Percentiles rank a stretch among this genome's conserved stretches.
Conservation (phyloP, 2,888 invertebrate species). For the Tenthredo notha region DNA sequence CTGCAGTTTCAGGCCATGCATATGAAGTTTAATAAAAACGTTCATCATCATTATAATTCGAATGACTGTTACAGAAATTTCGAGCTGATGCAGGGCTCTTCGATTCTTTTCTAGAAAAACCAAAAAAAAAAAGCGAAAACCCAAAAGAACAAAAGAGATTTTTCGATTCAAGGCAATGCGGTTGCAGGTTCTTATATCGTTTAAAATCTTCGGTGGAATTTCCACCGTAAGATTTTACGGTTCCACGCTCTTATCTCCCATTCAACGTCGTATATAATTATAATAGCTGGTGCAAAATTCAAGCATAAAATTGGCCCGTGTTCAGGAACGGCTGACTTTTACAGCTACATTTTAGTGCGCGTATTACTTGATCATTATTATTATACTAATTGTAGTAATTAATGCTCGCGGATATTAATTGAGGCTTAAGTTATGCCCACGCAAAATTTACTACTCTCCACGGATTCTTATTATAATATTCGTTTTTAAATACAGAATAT, state of each 20-base stretch:
- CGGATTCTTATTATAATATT: background rate
- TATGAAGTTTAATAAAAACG: background rate
- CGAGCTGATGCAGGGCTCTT: background rate
- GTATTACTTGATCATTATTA: slow-evolving; percentile 52
- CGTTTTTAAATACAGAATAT: background rate
- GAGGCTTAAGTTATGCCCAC: slow-evolving; percentile 66
- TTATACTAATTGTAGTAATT: slow-evolving; percentile 47
- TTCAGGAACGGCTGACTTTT: slow-evolving; percentile 49
- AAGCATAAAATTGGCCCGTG: slow-evolving; percentile 36
- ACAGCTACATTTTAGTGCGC: slow-evolving; percentile 58
- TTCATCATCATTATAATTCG: background rate
- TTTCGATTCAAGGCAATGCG: background rate
- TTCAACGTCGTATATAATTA: slow-evolving; percentile 44
- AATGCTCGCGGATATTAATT: slow-evolving; percentile 66
- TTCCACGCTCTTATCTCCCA: slow-evolving; percentile 37
- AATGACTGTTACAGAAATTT: background rate
- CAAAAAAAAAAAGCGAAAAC: background rate
- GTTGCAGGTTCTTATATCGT: background rate
- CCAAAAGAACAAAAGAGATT: background rate
- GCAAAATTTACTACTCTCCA: slow-evolving; percentile 61
- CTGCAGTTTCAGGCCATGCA: background rate
- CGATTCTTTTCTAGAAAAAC: background rate
- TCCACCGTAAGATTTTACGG: slow-evolving; percentile 33
- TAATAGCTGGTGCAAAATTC: slow-evolving; percentile 49
- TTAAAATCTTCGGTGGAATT: slow-evolving; percentile 3